Evolutionary conservation across 2,797 vertebrate genomes (phyloP).

Genomic region (Tadarida brasiliensis): DNA sequence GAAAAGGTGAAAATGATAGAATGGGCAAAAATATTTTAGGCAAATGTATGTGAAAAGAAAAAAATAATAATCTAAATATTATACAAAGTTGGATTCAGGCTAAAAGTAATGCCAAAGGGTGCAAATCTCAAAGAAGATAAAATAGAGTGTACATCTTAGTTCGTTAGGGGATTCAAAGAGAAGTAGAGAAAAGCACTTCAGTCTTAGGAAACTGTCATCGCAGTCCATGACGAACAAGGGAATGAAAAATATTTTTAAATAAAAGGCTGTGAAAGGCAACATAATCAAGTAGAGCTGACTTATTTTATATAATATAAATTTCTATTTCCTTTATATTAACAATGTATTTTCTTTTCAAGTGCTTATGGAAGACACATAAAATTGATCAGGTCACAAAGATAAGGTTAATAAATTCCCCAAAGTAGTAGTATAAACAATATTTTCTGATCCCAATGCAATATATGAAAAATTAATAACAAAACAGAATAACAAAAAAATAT

Average conservation of each 20-base stretch:
- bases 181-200: background rate
- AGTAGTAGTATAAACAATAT: background rate
- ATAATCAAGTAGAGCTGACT: background rate
- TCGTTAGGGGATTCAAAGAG: background rate
- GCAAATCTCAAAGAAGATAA: background rate
- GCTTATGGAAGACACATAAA: background rate
- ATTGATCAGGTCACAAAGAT: background rate
- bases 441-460: background rate
- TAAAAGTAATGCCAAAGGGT: background rate
- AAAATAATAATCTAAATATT: conserved; percentile 13
- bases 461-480: background rate
- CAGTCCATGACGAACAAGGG: background rate
- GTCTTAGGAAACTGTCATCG: background rate
- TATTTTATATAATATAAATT: background rate
- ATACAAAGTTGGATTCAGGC: background rate
- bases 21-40: background rate
- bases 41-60: background rate
- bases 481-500: background rate
- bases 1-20: conserved; percentile 18
- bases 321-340: background rate
- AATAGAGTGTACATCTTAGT: background rate
- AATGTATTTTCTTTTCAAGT: background rate
- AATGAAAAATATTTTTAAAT: background rate
- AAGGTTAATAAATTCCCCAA: background rate
- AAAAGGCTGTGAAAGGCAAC: background rate